A percentile compares a stretch with the other conserved stretches of the same genome.
phyloP scores from a whole-genome alignment of 2,113 vertebrate genomes.

The Cathartes aura region DNA sequence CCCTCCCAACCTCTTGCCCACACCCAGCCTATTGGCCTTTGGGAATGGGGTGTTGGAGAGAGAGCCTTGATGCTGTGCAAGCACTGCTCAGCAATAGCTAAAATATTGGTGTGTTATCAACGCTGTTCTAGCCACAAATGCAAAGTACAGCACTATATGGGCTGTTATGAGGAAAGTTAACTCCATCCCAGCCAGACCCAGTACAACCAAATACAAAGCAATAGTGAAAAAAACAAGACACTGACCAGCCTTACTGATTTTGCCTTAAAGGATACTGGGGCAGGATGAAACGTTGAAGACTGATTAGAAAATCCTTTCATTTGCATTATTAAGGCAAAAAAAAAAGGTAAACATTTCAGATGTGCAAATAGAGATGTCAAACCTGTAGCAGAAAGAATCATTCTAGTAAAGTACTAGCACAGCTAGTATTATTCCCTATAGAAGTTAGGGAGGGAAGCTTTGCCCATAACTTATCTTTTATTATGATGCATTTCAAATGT shows the following conservation, averaged over 20 bases:
- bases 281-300: background rate
- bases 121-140: background rate
- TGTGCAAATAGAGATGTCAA: background rate
- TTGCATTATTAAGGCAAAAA: background rate
- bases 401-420: background rate
- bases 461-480: background rate
- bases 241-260: background rate
- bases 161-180: background rate
- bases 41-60: background rate
- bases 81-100: no score
- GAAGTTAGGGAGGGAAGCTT: background rate
- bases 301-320: background rate
- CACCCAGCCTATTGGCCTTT: background rate
- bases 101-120: background rate
- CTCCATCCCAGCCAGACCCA: background rate
- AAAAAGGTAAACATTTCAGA: background rate
- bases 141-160: background rate
- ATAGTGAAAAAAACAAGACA: background rate
- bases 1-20: background rate
- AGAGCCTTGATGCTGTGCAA: background rate
- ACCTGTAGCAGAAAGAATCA: background rate
- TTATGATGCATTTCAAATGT: background rate
- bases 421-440: background rate
- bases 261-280: background rate
- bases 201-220: background rate